phyloP scores from a whole-genome alignment of 2,113 vertebrate genomes.

The Acanthisitta chloris region DNA sequence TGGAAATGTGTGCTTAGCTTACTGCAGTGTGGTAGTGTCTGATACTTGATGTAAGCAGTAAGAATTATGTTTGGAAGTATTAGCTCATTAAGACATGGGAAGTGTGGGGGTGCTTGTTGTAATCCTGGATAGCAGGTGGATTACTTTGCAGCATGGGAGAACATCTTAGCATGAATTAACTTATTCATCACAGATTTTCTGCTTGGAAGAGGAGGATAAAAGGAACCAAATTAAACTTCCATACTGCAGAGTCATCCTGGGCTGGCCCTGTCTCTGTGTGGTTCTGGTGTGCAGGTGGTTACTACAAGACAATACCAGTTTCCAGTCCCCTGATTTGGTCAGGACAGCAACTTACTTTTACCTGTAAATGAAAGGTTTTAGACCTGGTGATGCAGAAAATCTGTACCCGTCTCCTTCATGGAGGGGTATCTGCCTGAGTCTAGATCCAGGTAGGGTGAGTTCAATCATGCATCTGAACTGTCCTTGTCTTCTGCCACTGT shows the following conservation, averaged over 20 bases:
- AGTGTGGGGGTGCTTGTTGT: not conserved
- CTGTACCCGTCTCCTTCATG: not conserved
- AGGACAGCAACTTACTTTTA: not conserved
- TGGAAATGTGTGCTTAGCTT: not conserved
- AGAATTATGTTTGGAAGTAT: not conserved
- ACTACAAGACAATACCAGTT: not conserved
- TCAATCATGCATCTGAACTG: not conserved
- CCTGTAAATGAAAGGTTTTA: not conserved
- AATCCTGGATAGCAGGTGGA: not conserved
- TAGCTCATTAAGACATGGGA: not conserved
- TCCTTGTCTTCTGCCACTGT: fast-evolving
- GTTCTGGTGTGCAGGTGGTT: not conserved
- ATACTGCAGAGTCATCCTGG: not conserved
- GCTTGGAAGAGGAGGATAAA: not conserved
- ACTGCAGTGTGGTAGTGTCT: not conserved
- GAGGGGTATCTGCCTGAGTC: not conserved
- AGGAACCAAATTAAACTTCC: not conserved
- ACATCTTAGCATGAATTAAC: not conserved
- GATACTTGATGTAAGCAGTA: not conserved
- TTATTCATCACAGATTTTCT: not conserved
- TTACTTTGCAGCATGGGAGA: not conserved
- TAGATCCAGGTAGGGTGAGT: not conserved
- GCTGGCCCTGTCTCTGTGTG: not conserved
- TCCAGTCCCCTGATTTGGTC: not conserved
- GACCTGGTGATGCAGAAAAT: not conserved